Evolutionary conservation across 2,888 invertebrate genomes (phyloP).

Genomic region (Tachina fera): DNA sequence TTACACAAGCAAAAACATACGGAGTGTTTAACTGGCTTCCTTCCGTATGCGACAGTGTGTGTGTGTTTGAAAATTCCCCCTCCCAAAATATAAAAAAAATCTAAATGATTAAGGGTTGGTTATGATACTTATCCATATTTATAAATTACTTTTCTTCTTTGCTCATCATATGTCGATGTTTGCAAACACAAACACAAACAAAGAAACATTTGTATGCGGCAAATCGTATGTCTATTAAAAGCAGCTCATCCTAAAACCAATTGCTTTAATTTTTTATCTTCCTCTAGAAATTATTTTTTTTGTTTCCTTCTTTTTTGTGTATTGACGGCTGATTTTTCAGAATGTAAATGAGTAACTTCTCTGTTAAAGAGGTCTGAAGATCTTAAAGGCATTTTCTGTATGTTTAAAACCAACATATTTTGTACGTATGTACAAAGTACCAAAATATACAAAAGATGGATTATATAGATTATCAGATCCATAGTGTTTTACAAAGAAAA

Average conservation of each 20-base stretch:
- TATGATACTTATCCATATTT: slow-evolving; percentile 60
- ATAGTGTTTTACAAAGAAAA: too few relatives aligned
- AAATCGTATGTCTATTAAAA: slow-evolving; percentile 67
- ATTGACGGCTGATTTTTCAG: neutral
- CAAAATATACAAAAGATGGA: too few relatives aligned
- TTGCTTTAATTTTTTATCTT: slow-evolving; percentile 60
- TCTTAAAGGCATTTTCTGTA: neutral
- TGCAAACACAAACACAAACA: slow-evolving; percentile 16
- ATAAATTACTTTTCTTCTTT: slow-evolving; percentile 55
- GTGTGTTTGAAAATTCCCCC: slow-evolving; percentile 8
- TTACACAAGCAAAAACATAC: slow-evolving; percentile 57
- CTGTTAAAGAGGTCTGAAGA: neutral
- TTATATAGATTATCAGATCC: too few relatives aligned
- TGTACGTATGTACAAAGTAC: too few relatives aligned
- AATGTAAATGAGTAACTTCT: slow-evolving; percentile 19
- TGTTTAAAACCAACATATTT: neutral
- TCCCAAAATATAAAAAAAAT: slow-evolving; percentile 23
- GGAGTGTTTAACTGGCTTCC: slow-evolving; percentile 56
- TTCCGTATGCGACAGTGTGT: neutral
- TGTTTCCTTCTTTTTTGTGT: too few relatives aligned
- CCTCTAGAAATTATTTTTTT: slow-evolving; percentile 20
- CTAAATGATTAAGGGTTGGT: slow-evolving; percentile 63
- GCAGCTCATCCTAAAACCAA: slow-evolving; percentile 69
- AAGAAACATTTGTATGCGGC: slow-evolving; percentile 11
- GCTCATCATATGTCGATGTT: slow-evolving; percentile 37